Base-by-base conservation (phyloP, 2,797 vertebrate genomes). In the Ctenochaetus hawaiiensis region DNA sequence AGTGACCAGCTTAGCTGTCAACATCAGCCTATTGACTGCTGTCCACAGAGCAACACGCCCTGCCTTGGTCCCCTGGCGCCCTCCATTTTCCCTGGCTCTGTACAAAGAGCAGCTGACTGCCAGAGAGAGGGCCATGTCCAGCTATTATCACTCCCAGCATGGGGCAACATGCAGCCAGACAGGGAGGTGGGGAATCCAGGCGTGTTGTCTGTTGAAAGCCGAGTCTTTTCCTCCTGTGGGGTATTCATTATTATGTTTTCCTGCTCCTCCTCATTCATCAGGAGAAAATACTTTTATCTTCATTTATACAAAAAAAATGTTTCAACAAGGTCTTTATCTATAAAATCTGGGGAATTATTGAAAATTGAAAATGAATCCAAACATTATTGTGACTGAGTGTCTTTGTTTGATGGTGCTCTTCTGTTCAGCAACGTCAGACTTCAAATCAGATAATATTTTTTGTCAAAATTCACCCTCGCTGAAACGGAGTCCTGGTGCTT, bases 91-190 rank as follows among this genome's bases (percentile, higher is more conserved):
- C 34, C 78, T 84, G 83, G 82, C 86, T 81, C 47, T 54, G 76
- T 74, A 75, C 76, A 77, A 66, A 82, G 77, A 88, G 80, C 91
- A 93, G 90, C 90, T 92, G 92, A 85, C 70, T 86, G 80, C 81
- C 85, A 84, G 77, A 75, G 67, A 89, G 78, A 90, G 68, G 86
- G 65, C 74, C 77, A 60, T 86, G 89, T 93, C 86, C 85, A 87
- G 89, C 86, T 74, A 94, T 94, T 92, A 94, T 93, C 87, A 82
- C 89, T 88, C 85, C 71, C 91, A 93, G 93, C 88, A 87, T 86
- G 90, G 78, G 88, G 89, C 77, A 85, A 51, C 83, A 83, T 71
- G 71, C 69, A 85, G 82, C 67, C 80, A 77, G 87, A 75, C 64
- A 80, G 80, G 79, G 81, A 0, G 48, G 65, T 67, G 77, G 70